These are phyloP conservation scores for Bedellia somnulentella DNA, from an alignment of 2,888 invertebrate species.

Conservation along the genomic window DNA sequence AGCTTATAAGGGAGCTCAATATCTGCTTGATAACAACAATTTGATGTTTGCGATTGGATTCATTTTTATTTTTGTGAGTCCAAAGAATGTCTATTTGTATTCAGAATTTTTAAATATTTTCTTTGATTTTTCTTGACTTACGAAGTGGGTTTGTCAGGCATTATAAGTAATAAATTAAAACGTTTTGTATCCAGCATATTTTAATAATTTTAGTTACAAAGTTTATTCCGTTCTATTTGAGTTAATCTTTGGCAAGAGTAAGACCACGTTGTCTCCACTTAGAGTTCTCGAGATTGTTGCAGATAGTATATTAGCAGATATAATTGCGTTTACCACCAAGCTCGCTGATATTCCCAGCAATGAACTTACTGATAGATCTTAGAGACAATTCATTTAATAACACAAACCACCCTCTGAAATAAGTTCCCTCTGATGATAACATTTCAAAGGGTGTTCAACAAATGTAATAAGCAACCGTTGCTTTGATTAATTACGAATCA, in stretches of 20 bases:
- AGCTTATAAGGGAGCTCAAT: conserved; percentile 39
- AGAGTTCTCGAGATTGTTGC: conserved; percentile 8
- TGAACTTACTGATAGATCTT: conserved; percentile 41
- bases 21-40: conserved; percentile 2
- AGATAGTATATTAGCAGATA: conserved; percentile 52
- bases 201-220: too few relatives aligned
- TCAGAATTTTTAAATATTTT: too few relatives aligned
- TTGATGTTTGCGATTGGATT: background rate
- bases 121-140: too few relatives aligned
- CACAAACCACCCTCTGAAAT: conserved; percentile 50
- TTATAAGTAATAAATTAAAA: too few relatives aligned
- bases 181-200: too few relatives aligned
- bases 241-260: background rate
- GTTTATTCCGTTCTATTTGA: too few relatives aligned
- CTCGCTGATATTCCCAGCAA: conserved; percentile 47
- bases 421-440: conserved; percentile 46
- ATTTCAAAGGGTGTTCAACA: conserved; percentile 27
- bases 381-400: conserved; percentile 51
- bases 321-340: conserved; percentile 58
- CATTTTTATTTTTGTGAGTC: background rate
- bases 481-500: conserved; percentile 39
- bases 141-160: too few relatives aligned
- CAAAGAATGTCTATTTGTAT: too few relatives aligned
- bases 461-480: conserved; percentile 18
- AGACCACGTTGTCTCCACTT: background rate